Percentiles rank a stretch among this genome's conserved stretches.
These are phyloP conservation scores for Sminthurides aquaticus DNA, from an alignment of 2,888 invertebrate genomes.

Conservation along the genomic window DNA sequence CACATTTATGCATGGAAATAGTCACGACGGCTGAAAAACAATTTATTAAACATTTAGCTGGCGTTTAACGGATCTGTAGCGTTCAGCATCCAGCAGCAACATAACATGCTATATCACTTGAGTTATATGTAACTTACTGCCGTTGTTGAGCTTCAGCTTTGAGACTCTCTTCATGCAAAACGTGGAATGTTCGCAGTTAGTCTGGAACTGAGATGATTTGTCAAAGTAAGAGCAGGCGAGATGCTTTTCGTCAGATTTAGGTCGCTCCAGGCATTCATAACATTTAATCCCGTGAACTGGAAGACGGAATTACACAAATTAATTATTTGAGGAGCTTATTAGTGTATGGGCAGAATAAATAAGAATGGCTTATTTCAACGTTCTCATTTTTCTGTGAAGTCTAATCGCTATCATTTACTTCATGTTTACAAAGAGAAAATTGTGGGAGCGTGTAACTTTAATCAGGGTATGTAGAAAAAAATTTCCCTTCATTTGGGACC, in stretches of 20 bases:
- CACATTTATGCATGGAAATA: constrained; percentile 36
- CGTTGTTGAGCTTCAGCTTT: constrained; percentile 58
- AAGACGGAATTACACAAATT: not conserved
- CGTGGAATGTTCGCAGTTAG: constrained; percentile 71
- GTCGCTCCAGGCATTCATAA: constrained; percentile 62
- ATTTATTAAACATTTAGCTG: not conserved
- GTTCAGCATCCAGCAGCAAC: not conserved
- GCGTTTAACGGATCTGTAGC: not conserved
- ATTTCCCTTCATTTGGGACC: too few species aligned
- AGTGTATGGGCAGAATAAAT: too few species aligned
- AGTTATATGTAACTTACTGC: constrained; percentile 51
- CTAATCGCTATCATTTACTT: not conserved
- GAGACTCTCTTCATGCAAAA: constrained; percentile 72
- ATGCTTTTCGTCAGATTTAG: constrained; percentile 56
- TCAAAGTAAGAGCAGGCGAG: constrained; percentile 70
- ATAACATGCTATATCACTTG: too few species aligned
- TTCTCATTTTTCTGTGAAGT: too few species aligned
- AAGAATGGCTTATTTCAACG: too few species aligned
- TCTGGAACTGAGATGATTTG: constrained; percentile 57
- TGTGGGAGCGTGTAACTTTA: not conserved
- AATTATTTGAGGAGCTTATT: not conserved
- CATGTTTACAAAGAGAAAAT: not conserved
- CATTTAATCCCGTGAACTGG: constrained; percentile 54
- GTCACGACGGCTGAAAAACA: constrained; percentile 27
- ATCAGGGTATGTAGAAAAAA: too few species aligned